Percentiles rank a stretch among this genome's conserved stretches.
These are phyloP conservation scores for Phrynocephalus vlangalii DNA, from an alignment of 2,797 vertebrate genomes.

Conservation along the genomic window DNA sequence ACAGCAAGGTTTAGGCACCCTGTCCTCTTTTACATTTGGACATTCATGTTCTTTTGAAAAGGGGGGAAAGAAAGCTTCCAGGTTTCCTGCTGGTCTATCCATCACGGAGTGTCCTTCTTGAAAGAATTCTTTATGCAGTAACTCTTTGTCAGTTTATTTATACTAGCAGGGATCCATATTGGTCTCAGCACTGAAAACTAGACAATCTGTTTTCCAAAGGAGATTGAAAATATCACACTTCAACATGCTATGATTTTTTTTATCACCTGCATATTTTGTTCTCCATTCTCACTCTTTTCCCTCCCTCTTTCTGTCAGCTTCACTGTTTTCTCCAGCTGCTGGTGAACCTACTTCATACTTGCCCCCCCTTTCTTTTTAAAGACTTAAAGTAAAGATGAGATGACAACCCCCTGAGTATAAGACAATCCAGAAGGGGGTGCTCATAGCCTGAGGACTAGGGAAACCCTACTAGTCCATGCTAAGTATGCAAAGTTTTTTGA, in stretches of 20 bases:
- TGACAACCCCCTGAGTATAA: not conserved
- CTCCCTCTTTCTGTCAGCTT: not conserved
- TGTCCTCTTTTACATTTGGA: not conserved
- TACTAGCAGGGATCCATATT: not conserved
- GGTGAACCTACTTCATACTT: not conserved
- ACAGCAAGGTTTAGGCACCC: not conserved
- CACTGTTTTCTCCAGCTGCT: slow-evolving; percentile 4
- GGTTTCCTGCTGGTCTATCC: not conserved
- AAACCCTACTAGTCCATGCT: not conserved
- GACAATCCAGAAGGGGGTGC: slow-evolving; percentile 40
- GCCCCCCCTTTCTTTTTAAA: not conserved
- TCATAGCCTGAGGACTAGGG: not conserved
- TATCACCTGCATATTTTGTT: not conserved
- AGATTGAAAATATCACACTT: not conserved
- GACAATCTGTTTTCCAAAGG: slow-evolving; percentile 4
- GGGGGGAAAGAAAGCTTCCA: not conserved
- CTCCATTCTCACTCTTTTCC: no score
- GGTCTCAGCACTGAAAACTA: not conserved
- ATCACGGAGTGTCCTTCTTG: not conserved
- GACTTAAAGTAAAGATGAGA: not conserved
- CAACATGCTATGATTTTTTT: not conserved
- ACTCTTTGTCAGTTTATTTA: not conserved
- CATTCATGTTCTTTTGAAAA: not conserved
- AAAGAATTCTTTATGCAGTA: not conserved
- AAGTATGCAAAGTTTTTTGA: not conserved